Conservation (phyloP, 92 coral and sea anemone species). For the Palythoa heliodiscus region DNA sequence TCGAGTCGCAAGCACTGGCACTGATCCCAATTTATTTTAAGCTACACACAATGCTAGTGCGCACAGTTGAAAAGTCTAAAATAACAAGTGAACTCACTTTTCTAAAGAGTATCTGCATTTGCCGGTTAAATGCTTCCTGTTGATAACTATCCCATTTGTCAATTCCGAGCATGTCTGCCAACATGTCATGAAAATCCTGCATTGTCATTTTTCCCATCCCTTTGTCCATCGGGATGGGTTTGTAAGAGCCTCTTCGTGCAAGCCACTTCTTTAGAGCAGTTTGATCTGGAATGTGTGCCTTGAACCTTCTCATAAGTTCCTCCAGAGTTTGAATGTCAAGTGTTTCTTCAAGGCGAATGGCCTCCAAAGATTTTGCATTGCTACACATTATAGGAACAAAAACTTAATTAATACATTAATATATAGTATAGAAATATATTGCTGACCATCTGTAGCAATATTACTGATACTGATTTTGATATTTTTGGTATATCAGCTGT, state of each 20-base stretch:
- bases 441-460: no score
- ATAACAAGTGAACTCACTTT: slow-evolving; percentile 54
- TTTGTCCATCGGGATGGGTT: slow-evolving; percentile 36
- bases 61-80: no score
- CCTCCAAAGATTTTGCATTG: slow-evolving; percentile 72
- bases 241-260: slow-evolving; percentile 62
- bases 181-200: slow-evolving; percentile 77
- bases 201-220: slow-evolving; percentile 83
- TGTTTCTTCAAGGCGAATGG: slow-evolving; percentile 86
- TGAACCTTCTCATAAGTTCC: slow-evolving; percentile 85
- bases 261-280: slow-evolving; percentile 76
- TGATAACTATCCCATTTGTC: slow-evolving; percentile 75
- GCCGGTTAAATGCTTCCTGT: slow-evolving; percentile 69
- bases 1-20: no score
- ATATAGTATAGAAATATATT: no score
- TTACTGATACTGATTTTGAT: no score
- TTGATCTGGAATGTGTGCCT: slow-evolving; percentile 73
- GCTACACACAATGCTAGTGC: no score
- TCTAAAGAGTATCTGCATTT: slow-evolving; percentile 80
- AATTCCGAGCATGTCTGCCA: slow-evolving; percentile 71
- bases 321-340: slow-evolving; percentile 80
- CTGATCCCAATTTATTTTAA: no score
- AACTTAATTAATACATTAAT: neutral
- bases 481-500: no score
- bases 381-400: slow-evolving; percentile 9